A percentile compares a stretch with the other conserved stretches of the same genome.
These are phyloP conservation scores for Echinops telfairi DNA, from an alignment of 2,113 vertebrate genomes.

Conservation along the genomic window DNA sequence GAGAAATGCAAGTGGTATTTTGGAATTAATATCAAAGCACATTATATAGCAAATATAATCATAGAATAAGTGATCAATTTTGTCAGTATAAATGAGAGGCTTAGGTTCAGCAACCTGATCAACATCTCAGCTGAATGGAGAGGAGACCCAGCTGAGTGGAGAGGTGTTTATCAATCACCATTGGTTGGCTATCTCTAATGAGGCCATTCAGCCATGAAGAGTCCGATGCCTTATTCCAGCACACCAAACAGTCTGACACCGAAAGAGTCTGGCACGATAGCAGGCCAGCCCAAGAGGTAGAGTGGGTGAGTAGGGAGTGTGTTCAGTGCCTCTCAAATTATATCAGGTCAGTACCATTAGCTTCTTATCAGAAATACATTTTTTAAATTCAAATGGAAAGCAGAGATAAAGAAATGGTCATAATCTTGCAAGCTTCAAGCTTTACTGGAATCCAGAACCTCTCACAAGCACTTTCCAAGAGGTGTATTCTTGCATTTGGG, in stretches of 20 bases:
- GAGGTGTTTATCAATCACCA: neutral
- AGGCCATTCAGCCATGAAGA: neutral
- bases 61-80: rapidly evolving
- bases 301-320: rapidly evolving
- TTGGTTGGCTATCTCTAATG: rapidly evolving
- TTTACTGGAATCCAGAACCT: constrained; percentile 26
- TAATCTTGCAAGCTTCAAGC: neutral
- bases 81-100: neutral
- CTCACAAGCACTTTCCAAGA: constrained; percentile 6
- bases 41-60: rapidly evolving
- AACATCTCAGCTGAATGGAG: too few relatives aligned
- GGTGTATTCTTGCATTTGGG: neutral
- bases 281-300: neutral
- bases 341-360: rapidly evolving
- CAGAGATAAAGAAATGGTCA: neutral
- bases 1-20: neutral
- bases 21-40: rapidly evolving
- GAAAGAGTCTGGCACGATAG: too few relatives aligned
- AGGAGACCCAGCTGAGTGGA: neutral
- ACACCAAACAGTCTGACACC: neutral
- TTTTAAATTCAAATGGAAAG: constrained; percentile 20
- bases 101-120: too few relatives aligned
- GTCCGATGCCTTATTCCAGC: neutral
- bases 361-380: neutral
- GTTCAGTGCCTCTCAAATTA: neutral